phyloP scores from a whole-genome alignment of 1,140 invertebrate species.

The Coptotermes formosanus region DNA sequence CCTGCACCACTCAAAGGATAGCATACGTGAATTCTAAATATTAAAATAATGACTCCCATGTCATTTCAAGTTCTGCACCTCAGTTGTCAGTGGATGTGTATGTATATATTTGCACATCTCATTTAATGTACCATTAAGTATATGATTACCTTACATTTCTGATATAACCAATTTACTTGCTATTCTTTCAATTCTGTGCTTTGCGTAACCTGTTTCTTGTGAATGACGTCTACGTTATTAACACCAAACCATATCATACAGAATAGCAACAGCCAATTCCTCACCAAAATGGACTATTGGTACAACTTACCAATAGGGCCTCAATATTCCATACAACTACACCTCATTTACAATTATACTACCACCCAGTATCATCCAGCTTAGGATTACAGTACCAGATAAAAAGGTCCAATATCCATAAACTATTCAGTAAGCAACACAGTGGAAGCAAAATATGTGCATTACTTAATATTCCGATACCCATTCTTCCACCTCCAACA shows the following conservation, averaged over 20 bases:
- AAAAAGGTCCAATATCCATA: too few species aligned
- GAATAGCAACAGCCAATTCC: neutral
- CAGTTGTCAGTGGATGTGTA: neutral
- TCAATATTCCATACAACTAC: too few species aligned
- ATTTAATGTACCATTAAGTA: neutral
- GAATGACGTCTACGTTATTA: neutral
- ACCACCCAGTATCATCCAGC: neutral
- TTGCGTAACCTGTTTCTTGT: neutral
- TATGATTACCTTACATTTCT: neutral
- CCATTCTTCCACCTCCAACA: neutral
- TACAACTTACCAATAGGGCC: too few species aligned
- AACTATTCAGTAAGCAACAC: constrained; percentile 39
- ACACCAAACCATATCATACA: neutral
- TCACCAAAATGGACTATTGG: neutral
- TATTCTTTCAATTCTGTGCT: neutral
- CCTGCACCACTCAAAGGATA: neutral
- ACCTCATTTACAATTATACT: too few species aligned
- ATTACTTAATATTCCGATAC: neutral
- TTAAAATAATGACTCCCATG: neutral
- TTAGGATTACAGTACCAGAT: neutral
- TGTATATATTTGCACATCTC: neutral
- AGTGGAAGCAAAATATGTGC: constrained; percentile 15
- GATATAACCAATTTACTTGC: neutral
- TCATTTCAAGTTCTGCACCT: neutral
- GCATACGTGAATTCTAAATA: constrained; percentile 28